Evolutionary conservation across 2,113 vertebrate genomes (phyloP).

Genomic region (Crotalus tigris): DNA sequence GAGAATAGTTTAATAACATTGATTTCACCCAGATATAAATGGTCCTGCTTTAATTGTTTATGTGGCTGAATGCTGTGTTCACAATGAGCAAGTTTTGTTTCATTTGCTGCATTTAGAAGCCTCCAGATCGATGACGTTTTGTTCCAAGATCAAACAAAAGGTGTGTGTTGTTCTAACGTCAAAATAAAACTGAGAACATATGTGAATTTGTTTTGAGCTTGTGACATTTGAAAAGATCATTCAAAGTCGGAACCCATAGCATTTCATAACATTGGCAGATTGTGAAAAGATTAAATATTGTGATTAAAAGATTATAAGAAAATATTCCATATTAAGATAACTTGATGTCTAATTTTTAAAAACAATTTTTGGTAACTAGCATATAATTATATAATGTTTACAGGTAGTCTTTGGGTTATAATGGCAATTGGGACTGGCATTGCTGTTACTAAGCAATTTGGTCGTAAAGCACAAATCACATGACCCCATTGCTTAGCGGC

Average conservation of each 20-base stretch:
- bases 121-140: neutral
- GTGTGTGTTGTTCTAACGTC: neutral
- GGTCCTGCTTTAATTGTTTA: neutral
- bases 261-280: neutral
- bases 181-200: neutral
- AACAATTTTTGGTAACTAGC: neutral
- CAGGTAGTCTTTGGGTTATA: neutral
- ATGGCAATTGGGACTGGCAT: neutral
- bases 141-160: neutral
- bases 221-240: neutral
- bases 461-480: neutral
- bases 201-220: neutral
- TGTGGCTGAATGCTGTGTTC: conserved; percentile 2
- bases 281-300: no score
- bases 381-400: neutral
- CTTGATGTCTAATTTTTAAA: neutral
- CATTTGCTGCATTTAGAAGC: neutral
- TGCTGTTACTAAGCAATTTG: neutral
- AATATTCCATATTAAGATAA: neutral
- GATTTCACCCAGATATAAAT: neutral
- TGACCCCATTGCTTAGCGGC: neutral
- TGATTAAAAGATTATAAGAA: neutral
- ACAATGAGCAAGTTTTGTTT: conserved; percentile 11
- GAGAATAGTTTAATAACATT: neutral
- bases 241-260: neutral